Evolutionary conservation across 2,113 vertebrate species (phyloP).

Genomic region (Hassar affinis): DNA sequence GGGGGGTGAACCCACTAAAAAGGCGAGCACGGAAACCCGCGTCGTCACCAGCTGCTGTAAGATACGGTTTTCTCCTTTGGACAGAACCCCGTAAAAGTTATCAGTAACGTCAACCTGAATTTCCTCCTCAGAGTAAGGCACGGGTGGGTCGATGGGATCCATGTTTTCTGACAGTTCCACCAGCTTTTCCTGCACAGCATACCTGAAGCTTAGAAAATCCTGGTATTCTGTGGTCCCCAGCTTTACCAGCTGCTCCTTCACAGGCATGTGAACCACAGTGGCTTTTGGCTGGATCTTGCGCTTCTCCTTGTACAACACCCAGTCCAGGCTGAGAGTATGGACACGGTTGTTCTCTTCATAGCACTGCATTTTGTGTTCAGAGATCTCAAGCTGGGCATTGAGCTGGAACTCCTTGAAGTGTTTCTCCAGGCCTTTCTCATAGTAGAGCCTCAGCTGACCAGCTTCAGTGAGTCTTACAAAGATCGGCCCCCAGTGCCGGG

Average conservation of each 20-base stretch:
- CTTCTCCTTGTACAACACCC: conserved; percentile 82
- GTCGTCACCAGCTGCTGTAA: conserved; percentile 79
- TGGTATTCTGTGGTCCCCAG: conserved; percentile 81
- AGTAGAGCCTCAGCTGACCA: conserved; percentile 80
- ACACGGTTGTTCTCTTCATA: conserved; percentile 84
- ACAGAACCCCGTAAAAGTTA: conserved; percentile 78
- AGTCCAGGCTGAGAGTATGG: conserved; percentile 82
- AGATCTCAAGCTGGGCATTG: conserved; percentile 79
- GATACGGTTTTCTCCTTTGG: conserved; percentile 75
- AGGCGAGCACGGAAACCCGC: conserved; percentile 77
- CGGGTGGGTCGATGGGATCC: conserved; percentile 72
- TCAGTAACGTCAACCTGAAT: conserved; percentile 82
- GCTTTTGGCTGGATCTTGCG: conserved; percentile 85
- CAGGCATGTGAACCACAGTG: conserved; percentile 75
- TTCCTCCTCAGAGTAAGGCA: conserved; percentile 82
- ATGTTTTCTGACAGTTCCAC: conserved; percentile 71
- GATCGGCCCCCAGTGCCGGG: conserved; percentile 92
- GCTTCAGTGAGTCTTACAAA: conserved; percentile 75
- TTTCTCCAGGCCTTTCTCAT: conserved; percentile 85
- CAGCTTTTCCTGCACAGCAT: conserved; percentile 74
- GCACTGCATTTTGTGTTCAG: conserved; percentile 83
- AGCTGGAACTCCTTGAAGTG: conserved; percentile 83
- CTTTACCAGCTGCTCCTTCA: conserved; percentile 82
- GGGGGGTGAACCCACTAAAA: conserved; percentile 80
- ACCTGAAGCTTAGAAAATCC: conserved; percentile 82